Conservation (phyloP, 1,140 invertebrate species). For the Panulirus ornatus region DNA sequence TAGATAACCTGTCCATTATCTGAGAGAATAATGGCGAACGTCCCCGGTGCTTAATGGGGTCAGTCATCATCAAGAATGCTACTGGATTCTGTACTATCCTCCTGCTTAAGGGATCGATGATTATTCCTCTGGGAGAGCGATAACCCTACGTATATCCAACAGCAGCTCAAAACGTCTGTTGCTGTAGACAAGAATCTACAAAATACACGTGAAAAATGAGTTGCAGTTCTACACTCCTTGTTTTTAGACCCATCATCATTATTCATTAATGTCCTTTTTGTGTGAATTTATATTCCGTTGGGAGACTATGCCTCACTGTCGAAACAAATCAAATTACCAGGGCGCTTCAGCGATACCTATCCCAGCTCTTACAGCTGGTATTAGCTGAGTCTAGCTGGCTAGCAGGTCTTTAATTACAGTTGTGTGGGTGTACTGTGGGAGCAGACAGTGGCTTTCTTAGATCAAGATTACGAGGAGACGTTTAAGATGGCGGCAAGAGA, state of each 20-base stretch:
- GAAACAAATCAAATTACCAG: constrained; percentile 62
- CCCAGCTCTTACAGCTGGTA: not conserved
- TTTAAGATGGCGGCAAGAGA: not conserved
- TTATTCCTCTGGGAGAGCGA: too few species aligned
- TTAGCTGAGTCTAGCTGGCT: not conserved
- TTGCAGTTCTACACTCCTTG: constrained; percentile 18
- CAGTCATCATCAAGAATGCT: too few species aligned
- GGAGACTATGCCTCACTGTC: constrained; percentile 51
- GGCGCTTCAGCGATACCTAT: constrained; percentile 23
- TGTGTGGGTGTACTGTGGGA: too few species aligned
- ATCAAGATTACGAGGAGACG: not conserved
- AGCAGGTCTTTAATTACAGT: too few species aligned
- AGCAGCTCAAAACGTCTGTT: too few species aligned
- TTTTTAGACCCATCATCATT: constrained; percentile 21
- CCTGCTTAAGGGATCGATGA: too few species aligned
- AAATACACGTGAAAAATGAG: constrained; percentile 13
- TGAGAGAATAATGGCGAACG: too few species aligned
- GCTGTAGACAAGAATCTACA: constrained; percentile 4
- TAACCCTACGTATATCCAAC: too few species aligned
- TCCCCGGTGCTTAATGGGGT: too few species aligned
- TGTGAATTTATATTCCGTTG: constrained; percentile 61
- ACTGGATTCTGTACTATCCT: too few species aligned
- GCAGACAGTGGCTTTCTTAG: too few species aligned
- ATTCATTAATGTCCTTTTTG: constrained; percentile 38
- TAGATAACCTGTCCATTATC: too few species aligned